Percentiles rank a stretch among this genome's conserved stretches.
phyloP scores from a whole-genome alignment of 2,888 invertebrate genomes.

The Erebia ligea region DNA sequence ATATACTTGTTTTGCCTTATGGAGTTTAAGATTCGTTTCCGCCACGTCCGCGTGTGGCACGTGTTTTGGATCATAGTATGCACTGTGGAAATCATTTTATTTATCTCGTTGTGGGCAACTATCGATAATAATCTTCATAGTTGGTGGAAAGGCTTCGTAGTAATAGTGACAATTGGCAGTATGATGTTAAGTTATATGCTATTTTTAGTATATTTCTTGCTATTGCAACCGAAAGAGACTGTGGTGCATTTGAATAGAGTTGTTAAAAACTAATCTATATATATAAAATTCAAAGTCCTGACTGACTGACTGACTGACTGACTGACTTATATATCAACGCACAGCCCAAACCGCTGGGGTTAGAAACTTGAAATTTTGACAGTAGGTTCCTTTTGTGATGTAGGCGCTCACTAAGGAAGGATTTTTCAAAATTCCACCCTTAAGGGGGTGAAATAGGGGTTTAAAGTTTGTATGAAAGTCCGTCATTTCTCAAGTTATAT shows the following conservation, averaged over 20 bases:
- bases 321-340: too few species aligned
- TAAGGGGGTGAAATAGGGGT: too few species aligned
- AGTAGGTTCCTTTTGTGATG: too few species aligned
- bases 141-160: slow-evolving; percentile 88
- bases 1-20: slow-evolving; percentile 90
- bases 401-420: too few species aligned
- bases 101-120: slow-evolving; percentile 87
- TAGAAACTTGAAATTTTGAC: too few species aligned
- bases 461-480: too few species aligned
- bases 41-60: slow-evolving; percentile 87
- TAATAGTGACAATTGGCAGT: slow-evolving; percentile 84
- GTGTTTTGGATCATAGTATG: slow-evolving; percentile 86
- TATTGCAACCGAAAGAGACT: slow-evolving; percentile 85
- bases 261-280: slow-evolving; percentile 26
- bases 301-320: too few species aligned
- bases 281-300: too few species aligned
- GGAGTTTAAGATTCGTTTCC: slow-evolving; percentile 91
- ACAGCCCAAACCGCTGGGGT: too few species aligned
- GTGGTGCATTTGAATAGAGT: slow-evolving; percentile 62
- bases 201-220: slow-evolving; percentile 84
- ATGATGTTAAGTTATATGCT: slow-evolving; percentile 83
- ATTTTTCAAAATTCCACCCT: too few species aligned
- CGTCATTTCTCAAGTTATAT: too few species aligned
- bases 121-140: slow-evolving; percentile 79
- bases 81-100: slow-evolving; percentile 85